These are phyloP conservation scores for Brenthis daphne DNA, from an alignment of 2,888 invertebrate genomes.

Conservation along the genomic window DNA sequence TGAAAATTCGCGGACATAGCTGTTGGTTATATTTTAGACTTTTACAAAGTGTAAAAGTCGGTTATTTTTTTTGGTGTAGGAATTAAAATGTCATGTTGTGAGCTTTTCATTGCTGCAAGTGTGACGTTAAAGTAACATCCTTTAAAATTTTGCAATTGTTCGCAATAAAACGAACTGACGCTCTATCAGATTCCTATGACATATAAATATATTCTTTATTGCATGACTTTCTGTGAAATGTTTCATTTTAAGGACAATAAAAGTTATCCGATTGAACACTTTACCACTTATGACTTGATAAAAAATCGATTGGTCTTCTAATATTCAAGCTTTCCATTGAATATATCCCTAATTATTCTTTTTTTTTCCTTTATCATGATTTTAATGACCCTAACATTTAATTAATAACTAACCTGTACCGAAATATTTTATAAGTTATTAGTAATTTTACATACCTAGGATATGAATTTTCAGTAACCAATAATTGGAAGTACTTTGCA, in stretches of 20 bases:
- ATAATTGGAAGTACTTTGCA: neutral
- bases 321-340: neutral
- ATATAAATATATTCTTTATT: slow-evolving; percentile 7
- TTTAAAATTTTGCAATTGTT: slow-evolving; percentile 21
- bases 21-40: slow-evolving; percentile 27
- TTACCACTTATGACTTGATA: too few relatives aligned
- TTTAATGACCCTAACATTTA: neutral
- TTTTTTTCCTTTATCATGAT: neutral
- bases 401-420: neutral
- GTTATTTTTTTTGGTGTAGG: slow-evolving; percentile 24
- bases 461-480: neutral
- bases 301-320: too few relatives aligned
- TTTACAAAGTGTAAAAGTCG: slow-evolving; percentile 24
- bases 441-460: neutral
- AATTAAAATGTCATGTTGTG: slow-evolving; percentile 30
- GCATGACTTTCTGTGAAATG: neutral
- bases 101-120: slow-evolving; percentile 22
- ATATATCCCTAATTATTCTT: neutral
- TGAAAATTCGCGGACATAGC: slow-evolving; percentile 25
- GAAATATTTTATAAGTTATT: neutral
- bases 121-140: slow-evolving; percentile 22
- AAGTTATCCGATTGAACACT: too few relatives aligned
- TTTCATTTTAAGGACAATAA: neutral
- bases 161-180: neutral
- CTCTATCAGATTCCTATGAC: neutral